These are phyloP conservation scores for Lampris incognitus DNA, from an alignment of 2,113 vertebrate genomes.

Conservation along the genomic window DNA sequence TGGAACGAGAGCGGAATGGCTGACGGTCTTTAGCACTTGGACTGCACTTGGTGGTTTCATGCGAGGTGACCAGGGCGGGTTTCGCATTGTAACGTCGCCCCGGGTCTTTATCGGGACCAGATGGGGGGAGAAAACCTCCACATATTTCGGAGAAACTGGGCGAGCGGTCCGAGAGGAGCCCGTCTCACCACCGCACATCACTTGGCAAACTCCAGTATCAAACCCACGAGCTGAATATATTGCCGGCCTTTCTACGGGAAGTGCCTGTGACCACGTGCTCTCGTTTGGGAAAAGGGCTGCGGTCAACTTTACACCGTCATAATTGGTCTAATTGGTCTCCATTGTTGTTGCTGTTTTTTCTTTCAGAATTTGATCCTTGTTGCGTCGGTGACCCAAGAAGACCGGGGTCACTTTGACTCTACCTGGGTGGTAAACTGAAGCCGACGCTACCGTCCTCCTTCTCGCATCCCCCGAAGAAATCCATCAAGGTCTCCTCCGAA, in stretches of 20 bases:
- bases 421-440: background rate
- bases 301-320: background rate
- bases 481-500: too few species aligned
- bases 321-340: background rate
- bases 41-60: background rate
- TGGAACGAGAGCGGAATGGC: too few species aligned
- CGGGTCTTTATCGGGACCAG: constrained; percentile 24
- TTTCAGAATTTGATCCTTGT: background rate
- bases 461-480: too few species aligned
- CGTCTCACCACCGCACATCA: background rate
- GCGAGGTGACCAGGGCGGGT: background rate
- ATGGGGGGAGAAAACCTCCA: constrained; percentile 10
- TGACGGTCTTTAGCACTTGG: too few species aligned
- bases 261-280: background rate
- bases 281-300: background rate
- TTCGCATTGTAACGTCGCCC: constrained; percentile 24
- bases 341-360: background rate
- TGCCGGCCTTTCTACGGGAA: background rate
- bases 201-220: background rate
- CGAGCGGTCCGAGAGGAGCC: background rate
- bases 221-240: background rate
- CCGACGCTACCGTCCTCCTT: too few species aligned
- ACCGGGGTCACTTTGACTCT: background rate
- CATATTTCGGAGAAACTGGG: constrained; percentile 11
- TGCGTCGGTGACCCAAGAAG: background rate